Conservation (phyloP, 2,888 invertebrate genomes). For the Dione juno region DNA sequence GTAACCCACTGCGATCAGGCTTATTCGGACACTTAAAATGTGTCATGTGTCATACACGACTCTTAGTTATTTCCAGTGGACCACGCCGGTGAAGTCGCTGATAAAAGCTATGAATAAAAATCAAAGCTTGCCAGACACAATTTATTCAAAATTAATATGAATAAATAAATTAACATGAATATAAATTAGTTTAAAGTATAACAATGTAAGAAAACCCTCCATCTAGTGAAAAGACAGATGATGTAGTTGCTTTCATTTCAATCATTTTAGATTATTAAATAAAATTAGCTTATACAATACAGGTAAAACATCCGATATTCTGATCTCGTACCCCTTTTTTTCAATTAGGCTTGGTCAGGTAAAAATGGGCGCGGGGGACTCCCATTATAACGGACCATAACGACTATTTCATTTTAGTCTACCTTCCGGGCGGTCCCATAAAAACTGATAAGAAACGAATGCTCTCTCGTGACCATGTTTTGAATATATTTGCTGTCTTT, state of each 20-base stretch:
- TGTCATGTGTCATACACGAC: too few species aligned
- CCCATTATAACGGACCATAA: conserved; percentile 39
- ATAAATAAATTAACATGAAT: too few species aligned
- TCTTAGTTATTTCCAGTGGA: too few species aligned
- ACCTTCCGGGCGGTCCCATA: conserved; percentile 44
- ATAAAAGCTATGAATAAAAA: too few species aligned
- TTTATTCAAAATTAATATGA: too few species aligned
- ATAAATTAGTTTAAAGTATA: too few species aligned
- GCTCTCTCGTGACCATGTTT: conserved; percentile 10
- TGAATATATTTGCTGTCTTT: conserved; percentile 5
- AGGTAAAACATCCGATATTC: conserved; percentile 25
- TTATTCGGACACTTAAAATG: too few species aligned
- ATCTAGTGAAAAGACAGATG: too few species aligned
- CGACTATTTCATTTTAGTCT: conserved; percentile 40
- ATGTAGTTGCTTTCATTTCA: neutral
- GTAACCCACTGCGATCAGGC: too few species aligned
- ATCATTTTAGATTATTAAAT: conserved; percentile 4
- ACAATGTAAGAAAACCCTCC: too few species aligned
- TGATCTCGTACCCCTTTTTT: conserved; percentile 33
- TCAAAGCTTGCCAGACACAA: too few species aligned
- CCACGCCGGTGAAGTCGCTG: too few species aligned
- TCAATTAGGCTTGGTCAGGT: conserved; percentile 41
- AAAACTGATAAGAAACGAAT: conserved; percentile 41
- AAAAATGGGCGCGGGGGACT: conserved; percentile 38
- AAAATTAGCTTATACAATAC: neutral